Evolutionary conservation across 2,888 invertebrate species (phyloP).

Genomic region (Synanthedon vespiformis): DNA sequence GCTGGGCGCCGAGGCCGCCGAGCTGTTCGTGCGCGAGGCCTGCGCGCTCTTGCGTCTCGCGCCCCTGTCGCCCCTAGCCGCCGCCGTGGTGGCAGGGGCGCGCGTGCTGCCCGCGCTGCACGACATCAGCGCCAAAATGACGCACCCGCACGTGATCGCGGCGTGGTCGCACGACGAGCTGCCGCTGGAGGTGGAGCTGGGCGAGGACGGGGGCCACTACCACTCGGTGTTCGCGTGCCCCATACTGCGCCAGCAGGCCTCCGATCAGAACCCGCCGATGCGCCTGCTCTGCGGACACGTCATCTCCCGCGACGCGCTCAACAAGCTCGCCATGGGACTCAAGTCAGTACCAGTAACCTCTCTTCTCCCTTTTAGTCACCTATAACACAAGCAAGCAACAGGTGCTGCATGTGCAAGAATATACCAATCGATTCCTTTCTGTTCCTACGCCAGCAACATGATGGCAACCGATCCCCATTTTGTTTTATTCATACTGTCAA

Average conservation of each 20-base stretch:
- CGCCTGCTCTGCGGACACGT: constrained; percentile 97
- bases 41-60: constrained; percentile 90
- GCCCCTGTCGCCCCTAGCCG: constrained; percentile 80
- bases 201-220: constrained; percentile 92
- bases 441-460: too few species aligned
- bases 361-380: too few species aligned
- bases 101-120: constrained; percentile 93
- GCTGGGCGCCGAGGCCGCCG: constrained; percentile 76
- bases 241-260: constrained; percentile 95
- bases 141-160: constrained; percentile 78
- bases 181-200: constrained; percentile 94
- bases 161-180: constrained; percentile 98
- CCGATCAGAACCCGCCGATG: constrained; percentile 97
- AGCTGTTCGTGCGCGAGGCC: constrained; percentile 92
- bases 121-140: constrained; percentile 77
- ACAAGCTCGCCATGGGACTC: constrained; percentile 91
- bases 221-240: constrained; percentile 99
- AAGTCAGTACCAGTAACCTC: constrained; percentile 71
- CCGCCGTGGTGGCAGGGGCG: constrained; percentile 93
- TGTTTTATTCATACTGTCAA: too few species aligned
- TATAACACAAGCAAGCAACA: too few species aligned
- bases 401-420: too few species aligned
- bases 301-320: constrained; percentile 95
- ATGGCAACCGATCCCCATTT: too few species aligned
- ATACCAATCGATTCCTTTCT: too few species aligned